phyloP scores from a whole-genome alignment of 2,888 invertebrate genomes.

The Lochmaea crataegi region DNA sequence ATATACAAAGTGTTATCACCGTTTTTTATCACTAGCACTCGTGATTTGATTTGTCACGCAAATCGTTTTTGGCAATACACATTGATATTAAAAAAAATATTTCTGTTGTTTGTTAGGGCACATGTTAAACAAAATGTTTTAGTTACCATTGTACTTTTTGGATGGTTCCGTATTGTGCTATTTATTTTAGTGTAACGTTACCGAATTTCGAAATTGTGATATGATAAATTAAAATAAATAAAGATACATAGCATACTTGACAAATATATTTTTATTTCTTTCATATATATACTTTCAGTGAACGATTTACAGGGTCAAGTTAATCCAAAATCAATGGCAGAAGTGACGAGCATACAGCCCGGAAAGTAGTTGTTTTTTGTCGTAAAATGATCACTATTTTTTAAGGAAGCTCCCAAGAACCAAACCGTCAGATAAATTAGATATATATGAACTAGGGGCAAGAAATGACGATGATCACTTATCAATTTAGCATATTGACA shows the following conservation, averaged over 20 bases:
- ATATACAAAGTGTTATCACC: slow-evolving; percentile 23
- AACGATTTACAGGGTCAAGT: no score
- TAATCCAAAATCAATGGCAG: no score
- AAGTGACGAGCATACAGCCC: no score
- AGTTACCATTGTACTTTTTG: slow-evolving; percentile 47
- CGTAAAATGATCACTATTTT: no score
- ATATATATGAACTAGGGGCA: no score
- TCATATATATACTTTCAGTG: no score
- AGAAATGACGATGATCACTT: no score
- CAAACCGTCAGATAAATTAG: no score
- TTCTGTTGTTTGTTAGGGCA: slow-evolving; percentile 47
- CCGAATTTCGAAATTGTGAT: slow-evolving; percentile 66
- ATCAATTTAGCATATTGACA: no score
- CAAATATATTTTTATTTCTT: slow-evolving; percentile 9
- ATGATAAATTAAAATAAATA: slow-evolving; percentile 53
- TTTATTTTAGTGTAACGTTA: slow-evolving; percentile 62
- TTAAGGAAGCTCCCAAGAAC: no score
- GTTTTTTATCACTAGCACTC: slow-evolving; percentile 26
- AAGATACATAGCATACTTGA: slow-evolving; percentile 46
- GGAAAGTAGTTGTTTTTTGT: no score
- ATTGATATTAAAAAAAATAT: slow-evolving; percentile 34
- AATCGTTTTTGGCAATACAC: slow-evolving; percentile 25
- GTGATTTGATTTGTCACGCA: slow-evolving; percentile 27
- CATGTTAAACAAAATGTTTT: slow-evolving; percentile 36
- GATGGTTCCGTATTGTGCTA: slow-evolving; percentile 43